Conservation (phyloP, 2,113 vertebrate genomes). For the Centropristis striata region DNA sequence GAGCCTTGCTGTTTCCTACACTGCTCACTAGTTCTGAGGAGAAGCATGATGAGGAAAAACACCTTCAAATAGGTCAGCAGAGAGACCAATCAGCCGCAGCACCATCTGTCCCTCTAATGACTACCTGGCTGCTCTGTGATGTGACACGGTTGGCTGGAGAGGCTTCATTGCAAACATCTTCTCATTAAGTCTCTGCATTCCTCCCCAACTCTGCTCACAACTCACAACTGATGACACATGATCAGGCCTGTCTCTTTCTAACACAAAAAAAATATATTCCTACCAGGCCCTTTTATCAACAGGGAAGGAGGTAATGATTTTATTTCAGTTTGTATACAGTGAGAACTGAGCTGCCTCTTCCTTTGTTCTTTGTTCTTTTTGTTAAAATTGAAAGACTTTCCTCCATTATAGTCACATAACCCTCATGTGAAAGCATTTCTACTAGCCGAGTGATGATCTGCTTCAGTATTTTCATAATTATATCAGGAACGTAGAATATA, state of each 20-base stretch:
- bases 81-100: slow-evolving; percentile 73
- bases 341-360: slow-evolving; percentile 8
- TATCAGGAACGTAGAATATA: slow-evolving; percentile 28
- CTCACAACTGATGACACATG: slow-evolving; percentile 37
- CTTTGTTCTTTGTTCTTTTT: slow-evolving; percentile 11
- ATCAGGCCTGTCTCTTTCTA: slow-evolving; percentile 17
- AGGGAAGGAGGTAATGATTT: slow-evolving; percentile 1
- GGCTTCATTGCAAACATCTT: slow-evolving; percentile 55
- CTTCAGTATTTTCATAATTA: slow-evolving; percentile 3
- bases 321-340: slow-evolving; percentile 7
- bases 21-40: slow-evolving; percentile 33
- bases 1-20: slow-evolving; percentile 26
- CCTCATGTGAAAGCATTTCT: slow-evolving; percentile 18
- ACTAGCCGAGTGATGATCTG: slow-evolving; percentile 13
- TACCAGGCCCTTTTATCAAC: not conserved
- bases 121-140: slow-evolving; percentile 76
- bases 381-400: not conserved
- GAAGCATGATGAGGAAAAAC: slow-evolving; percentile 65
- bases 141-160: slow-evolving; percentile 68
- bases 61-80: slow-evolving; percentile 75
- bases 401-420: not conserved
- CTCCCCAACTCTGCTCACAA: slow-evolving; percentile 24
- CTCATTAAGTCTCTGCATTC: slow-evolving; percentile 64
- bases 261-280: slow-evolving; percentile 16
- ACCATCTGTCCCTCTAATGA: slow-evolving; percentile 85